Conservation (phyloP, 2,113 vertebrate genomes). For the Cavia aperea region DNA sequence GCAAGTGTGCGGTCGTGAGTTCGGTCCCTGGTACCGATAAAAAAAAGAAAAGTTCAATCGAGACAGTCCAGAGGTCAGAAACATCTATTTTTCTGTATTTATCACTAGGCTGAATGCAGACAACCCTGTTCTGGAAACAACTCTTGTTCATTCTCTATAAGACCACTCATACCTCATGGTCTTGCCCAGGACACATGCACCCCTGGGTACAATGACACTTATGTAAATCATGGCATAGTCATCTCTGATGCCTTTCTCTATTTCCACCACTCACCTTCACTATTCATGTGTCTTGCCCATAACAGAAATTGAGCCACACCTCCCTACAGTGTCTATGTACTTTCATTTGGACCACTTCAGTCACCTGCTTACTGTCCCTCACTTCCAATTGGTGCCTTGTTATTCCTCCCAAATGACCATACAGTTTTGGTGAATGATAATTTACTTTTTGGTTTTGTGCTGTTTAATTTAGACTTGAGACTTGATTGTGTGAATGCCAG, state of each 20-base stretch:
- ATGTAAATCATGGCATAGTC: too few species aligned
- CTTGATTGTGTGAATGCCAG: not conserved
- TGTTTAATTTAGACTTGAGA: not conserved
- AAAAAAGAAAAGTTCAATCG: too few species aligned
- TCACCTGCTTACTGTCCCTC: not conserved
- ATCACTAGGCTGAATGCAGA: not conserved
- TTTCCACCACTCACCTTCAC: not conserved
- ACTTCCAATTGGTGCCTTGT: not conserved
- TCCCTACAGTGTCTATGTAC: accelerated
- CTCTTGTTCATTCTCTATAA: not conserved
- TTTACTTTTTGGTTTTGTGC: not conserved
- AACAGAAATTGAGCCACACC: accelerated
- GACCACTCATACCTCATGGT: not conserved
- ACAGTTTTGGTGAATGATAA: not conserved
- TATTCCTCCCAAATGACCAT: not conserved
- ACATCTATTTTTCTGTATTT: not conserved
- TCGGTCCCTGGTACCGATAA: too few species aligned
- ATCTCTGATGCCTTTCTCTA: not conserved
- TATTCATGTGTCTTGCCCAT: not conserved
- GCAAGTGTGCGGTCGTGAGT: too few species aligned
- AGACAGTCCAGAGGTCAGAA: not conserved
- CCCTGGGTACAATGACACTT: accelerated
- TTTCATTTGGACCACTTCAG: not conserved
- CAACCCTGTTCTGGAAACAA: not conserved
- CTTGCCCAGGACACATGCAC: not conserved